Conservation (phyloP, 2,888 invertebrate genomes). For the Epinotia ramella region DNA sequence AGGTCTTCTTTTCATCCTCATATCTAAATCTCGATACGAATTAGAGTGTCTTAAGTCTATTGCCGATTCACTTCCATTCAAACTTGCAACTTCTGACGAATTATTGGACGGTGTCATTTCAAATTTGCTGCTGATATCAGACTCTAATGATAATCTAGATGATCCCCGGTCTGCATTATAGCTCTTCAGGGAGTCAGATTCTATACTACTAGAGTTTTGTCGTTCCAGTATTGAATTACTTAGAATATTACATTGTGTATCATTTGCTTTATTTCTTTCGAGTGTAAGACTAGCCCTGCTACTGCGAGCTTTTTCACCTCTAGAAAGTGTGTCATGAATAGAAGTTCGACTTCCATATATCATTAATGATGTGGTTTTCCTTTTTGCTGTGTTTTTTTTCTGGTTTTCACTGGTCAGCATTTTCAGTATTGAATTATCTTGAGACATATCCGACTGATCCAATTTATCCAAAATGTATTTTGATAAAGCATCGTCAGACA, state of each 20-base stretch:
- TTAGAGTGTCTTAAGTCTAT: slow-evolving; percentile 83
- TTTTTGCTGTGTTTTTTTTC: slow-evolving; percentile 75
- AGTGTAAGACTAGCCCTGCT: slow-evolving; percentile 77
- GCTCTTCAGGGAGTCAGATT: slow-evolving; percentile 77
- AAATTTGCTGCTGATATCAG: slow-evolving; percentile 81
- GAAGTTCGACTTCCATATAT: slow-evolving; percentile 81
- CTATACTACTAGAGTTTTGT: slow-evolving; percentile 72
- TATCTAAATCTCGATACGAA: slow-evolving; percentile 82
- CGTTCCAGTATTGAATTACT: slow-evolving; percentile 69
- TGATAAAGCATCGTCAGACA: slow-evolving; percentile 86
- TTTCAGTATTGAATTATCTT: slow-evolving; percentile 80
- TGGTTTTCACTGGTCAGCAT: slow-evolving; percentile 80
- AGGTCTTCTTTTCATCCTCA: slow-evolving; percentile 88
- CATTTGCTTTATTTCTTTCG: slow-evolving; percentile 67
- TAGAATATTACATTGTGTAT: slow-evolving; percentile 60
- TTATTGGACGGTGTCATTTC: slow-evolving; percentile 75
- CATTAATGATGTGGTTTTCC: slow-evolving; percentile 81
- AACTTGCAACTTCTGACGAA: slow-evolving; percentile 75
- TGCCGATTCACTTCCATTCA: slow-evolving; percentile 78
- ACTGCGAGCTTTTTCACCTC: slow-evolving; percentile 80
- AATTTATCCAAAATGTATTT: slow-evolving; percentile 83
- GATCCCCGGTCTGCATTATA: slow-evolving; percentile 79
- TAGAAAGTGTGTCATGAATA: slow-evolving; percentile 80
- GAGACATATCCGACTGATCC: slow-evolving; percentile 77
- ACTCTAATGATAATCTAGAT: slow-evolving; percentile 78